Percentiles rank a stretch among this genome's conserved stretches.
These are phyloP conservation scores for Apomyelois bistriatella DNA, from an alignment of 2,888 invertebrate species.

Conservation along the genomic window DNA sequence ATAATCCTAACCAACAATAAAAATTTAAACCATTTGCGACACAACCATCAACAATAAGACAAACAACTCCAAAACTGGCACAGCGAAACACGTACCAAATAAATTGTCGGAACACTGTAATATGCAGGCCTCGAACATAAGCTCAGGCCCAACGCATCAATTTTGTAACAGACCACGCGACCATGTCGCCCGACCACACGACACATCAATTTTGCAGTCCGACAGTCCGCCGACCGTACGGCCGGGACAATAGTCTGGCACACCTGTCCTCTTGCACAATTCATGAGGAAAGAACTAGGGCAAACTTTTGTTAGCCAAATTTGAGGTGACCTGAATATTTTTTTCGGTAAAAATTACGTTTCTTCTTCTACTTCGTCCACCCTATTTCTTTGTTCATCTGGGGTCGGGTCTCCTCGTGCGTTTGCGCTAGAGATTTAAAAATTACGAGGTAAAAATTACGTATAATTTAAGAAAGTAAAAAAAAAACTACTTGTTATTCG, in stretches of 20 bases:
- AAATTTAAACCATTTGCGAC: not conserved
- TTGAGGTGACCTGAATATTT: constrained; percentile 1
- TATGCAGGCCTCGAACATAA: constrained; percentile 1
- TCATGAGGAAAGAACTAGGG: constrained; percentile 7
- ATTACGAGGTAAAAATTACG: no score
- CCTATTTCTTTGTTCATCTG: no score
- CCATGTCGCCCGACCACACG: not conserved
- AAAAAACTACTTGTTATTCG: no score
- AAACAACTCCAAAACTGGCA: not conserved
- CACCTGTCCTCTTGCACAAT: constrained; percentile 4
- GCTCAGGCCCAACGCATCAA: constrained; percentile 6
- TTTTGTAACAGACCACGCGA: not conserved
- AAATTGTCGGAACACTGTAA: not conserved
- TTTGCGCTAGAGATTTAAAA: no score
- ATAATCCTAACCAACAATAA: not conserved
- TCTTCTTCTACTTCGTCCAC: no score
- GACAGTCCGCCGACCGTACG: not conserved
- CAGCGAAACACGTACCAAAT: not conserved
- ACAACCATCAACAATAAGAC: not conserved
- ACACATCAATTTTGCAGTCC: constrained; percentile 4
- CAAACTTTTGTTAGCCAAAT: not conserved
- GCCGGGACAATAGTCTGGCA: not conserved
- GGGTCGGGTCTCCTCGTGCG: no score
- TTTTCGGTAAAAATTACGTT: no score
- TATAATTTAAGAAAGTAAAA: no score